Base-by-base conservation (phyloP, 1,140 invertebrate species). In the Drosophila ironensis region DNA sequence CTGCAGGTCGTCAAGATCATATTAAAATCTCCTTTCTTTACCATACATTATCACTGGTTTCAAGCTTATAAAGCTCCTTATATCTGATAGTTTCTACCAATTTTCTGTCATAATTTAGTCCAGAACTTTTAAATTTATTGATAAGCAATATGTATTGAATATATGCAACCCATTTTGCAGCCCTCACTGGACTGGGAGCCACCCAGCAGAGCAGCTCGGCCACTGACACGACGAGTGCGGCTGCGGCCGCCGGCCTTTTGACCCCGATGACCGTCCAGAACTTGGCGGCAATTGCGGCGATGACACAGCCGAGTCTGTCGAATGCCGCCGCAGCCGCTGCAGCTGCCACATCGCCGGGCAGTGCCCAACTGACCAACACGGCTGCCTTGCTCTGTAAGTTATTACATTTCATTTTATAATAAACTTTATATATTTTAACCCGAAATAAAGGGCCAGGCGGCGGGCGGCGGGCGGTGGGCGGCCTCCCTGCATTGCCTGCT, bases 231-330 rank as follows among this genome's bases (percentile, higher is more conserved):
- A 48, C 80, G 4, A 77, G 91, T 33, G 90, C 93, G 78, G 91
- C 92, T 63, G 90, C 92, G 78, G 82, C 92, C 73, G 89, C 91
- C 51, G 91, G 90, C 52, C 76, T 94, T 16, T 90, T 96, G 80
- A 94, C 93, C 70, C 95, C 95, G 16, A 96, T 97, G 91, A 96
- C 95, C 67, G 94, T 97, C 91, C 96, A 97, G 91, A 97, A 97
- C 91, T 91, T 98, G 77, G 96, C 97, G 50, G 96, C 96, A 19
- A 91, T 97, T 69, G 96, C 97, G 24, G 96, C 96, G 7, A 96
- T 97, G 92, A 94, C 96, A 74, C 94, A 93, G 89, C 93, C 93
- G 0, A 90, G 92, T 42, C 92, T 94, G n/a, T 92, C 93, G 4
- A 91, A 92, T 20, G 91, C 93, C 16, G 63, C 63, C 11, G 63